These are phyloP conservation scores for Stratiomys singularior DNA, from an alignment of 2,888 invertebrate genomes.

Conservation along the genomic window DNA sequence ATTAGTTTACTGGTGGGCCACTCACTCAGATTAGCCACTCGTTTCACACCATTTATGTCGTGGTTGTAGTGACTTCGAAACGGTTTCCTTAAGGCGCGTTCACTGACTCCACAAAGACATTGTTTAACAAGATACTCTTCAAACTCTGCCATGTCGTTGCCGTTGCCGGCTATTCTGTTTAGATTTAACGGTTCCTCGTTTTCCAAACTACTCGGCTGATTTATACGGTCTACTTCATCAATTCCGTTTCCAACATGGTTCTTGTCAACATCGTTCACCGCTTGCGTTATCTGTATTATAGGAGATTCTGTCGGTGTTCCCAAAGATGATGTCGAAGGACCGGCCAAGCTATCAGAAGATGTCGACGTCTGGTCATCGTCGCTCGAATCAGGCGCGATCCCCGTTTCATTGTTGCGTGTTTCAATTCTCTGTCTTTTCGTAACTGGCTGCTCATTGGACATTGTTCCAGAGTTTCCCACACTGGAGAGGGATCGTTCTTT, in stretches of 20 bases:
- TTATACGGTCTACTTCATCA: slow-evolving; percentile 51
- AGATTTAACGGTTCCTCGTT: background rate
- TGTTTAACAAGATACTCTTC: slow-evolving; percentile 73
- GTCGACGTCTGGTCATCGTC: slow-evolving; percentile 46
- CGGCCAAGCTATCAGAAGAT: slow-evolving; percentile 45
- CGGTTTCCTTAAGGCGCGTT: slow-evolving; percentile 75
- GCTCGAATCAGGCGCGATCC: slow-evolving; percentile 38
- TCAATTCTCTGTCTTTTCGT: slow-evolving; percentile 85
- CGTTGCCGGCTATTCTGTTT: slow-evolving; percentile 46
- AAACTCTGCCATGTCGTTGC: slow-evolving; percentile 63
- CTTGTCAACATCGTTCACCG: background rate
- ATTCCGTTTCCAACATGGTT: slow-evolving; percentile 7
- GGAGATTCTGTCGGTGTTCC: slow-evolving; percentile 4
- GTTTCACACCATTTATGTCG: slow-evolving; percentile 66
- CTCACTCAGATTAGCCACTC: slow-evolving; percentile 69
- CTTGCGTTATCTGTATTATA: background rate
- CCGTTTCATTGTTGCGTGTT: slow-evolving; percentile 51
- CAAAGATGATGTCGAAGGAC: slow-evolving; percentile 49
- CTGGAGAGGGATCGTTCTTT: slow-evolving; percentile 55
- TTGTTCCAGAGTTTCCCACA: slow-evolving; percentile 59
- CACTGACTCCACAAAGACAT: slow-evolving; percentile 81
- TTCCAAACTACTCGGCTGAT: background rate
- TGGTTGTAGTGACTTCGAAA: slow-evolving; percentile 73
- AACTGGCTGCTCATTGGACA: slow-evolving; percentile 84
- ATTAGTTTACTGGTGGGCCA: slow-evolving; percentile 77